Conservation (phyloP, 2,113 vertebrate genomes). For the Emydocephalus ijimae region DNA sequence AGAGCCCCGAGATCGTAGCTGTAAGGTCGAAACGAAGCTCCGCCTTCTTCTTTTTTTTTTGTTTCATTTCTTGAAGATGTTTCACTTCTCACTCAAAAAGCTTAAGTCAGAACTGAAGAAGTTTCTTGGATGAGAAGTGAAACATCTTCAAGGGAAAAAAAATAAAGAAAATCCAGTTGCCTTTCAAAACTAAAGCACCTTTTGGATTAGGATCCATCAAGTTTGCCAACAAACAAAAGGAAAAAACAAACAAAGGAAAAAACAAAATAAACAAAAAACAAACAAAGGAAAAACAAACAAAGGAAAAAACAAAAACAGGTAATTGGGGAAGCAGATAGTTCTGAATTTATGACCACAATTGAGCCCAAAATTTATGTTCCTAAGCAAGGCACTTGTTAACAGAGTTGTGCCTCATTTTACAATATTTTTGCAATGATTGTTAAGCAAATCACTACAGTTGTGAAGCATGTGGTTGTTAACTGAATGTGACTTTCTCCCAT, state of each 20-base stretch:
- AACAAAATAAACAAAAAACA: too few relatives aligned
- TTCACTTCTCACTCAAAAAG: neutral
- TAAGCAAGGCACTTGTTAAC: too few relatives aligned
- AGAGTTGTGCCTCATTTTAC: neutral
- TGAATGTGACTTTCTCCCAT: too few relatives aligned
- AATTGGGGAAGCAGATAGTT: neutral
- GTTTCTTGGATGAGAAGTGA: neutral
- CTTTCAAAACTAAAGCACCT: too few relatives aligned
- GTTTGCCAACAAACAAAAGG: too few relatives aligned
- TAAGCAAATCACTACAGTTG: neutral
- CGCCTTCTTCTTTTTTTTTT: too few relatives aligned
- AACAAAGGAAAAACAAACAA: too few relatives aligned
- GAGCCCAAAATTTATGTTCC: neutral
- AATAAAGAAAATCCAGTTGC: neutral
- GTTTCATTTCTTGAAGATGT: neutral
- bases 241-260: too few relatives aligned
- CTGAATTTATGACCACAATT: neutral
- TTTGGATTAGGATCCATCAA: neutral
- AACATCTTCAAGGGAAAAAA: neutral
- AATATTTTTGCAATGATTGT: too few relatives aligned
- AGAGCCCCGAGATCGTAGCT: too few relatives aligned
- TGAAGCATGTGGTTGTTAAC: neutral
- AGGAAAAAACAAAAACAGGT: neutral
- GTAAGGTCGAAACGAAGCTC: too few relatives aligned
- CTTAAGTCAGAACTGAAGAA: neutral